Conservation (phyloP, 2,797 vertebrate species). For the Miopithecus talapoin region DNA sequence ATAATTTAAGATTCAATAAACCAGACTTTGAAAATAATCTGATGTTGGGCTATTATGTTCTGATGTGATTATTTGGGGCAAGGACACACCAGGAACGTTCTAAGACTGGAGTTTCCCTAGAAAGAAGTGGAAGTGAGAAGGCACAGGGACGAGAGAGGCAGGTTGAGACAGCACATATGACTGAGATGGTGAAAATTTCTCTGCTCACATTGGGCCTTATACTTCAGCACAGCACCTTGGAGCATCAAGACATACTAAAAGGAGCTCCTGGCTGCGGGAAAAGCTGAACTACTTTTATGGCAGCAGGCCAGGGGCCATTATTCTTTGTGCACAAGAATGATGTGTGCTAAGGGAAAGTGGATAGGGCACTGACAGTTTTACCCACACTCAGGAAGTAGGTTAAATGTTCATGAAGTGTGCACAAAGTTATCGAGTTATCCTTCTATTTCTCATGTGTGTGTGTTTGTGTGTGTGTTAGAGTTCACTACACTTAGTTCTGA, state of each 20-base stretch:
- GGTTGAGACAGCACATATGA: not conserved
- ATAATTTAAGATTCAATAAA: slow-evolving; percentile 31
- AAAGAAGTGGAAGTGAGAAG: not conserved
- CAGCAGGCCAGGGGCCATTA: not conserved
- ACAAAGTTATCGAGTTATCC: not conserved
- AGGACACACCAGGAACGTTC: not conserved
- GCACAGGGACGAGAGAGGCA: not conserved
- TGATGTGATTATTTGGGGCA: not conserved
- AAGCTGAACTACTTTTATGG: not conserved
- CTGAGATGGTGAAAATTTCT: not conserved
- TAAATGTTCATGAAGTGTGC: not conserved
- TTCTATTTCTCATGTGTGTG: not conserved
- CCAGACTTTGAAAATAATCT: slow-evolving; percentile 31
- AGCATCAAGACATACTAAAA: not conserved
- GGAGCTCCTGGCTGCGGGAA: not conserved
- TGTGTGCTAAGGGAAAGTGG: not conserved
- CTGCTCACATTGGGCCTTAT: not conserved
- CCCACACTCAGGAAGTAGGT: not conserved
- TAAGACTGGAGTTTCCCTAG: not conserved
- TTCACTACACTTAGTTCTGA: not conserved
- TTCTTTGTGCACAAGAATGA: not conserved
- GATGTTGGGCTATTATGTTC: not conserved
- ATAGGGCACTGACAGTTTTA: not conserved
- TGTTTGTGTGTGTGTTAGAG: not conserved
- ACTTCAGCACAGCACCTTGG: not conserved